Conservation (phyloP, 2,113 vertebrate species). For the Riparia riparia region DNA sequence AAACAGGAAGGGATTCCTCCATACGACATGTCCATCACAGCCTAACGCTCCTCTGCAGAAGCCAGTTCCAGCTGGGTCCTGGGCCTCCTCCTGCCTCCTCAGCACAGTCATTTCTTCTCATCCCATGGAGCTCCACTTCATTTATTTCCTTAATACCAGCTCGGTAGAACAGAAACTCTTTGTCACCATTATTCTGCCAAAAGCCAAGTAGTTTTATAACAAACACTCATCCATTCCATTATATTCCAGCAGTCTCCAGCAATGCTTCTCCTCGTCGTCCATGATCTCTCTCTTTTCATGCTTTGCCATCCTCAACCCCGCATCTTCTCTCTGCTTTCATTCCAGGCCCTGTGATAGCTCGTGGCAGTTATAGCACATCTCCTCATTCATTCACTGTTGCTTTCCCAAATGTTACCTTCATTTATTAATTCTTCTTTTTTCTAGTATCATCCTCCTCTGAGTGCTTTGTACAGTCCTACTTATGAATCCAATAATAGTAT, state of each 20-base stretch:
- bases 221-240: not conserved
- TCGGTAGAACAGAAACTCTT: slow-evolving; percentile 31
- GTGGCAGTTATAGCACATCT: not conserved
- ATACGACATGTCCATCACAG: not conserved
- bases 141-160: slow-evolving; percentile 2
- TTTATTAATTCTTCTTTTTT: slow-evolving; percentile 39
- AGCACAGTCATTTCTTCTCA: not conserved
- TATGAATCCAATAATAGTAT: slow-evolving; percentile 73
- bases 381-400: slow-evolving; percentile 42
- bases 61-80: not conserved
- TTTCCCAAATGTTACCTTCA: slow-evolving; percentile 37
- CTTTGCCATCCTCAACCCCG: not conserved
- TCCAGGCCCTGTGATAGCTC: not conserved
- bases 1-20: not conserved
- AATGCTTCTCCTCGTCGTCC: not conserved
- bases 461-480: slow-evolving; percentile 55
- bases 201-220: slow-evolving; percentile 37
- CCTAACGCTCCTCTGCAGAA: not conserved
- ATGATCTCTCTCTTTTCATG: slow-evolving; percentile 17
- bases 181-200: slow-evolving; percentile 35
- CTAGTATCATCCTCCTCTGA: slow-evolving; percentile 37
- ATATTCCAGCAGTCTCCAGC: slow-evolving; percentile 4
- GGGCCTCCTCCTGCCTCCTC: not conserved
- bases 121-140: slow-evolving; percentile 24
- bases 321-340: slow-evolving; percentile 11